Conservation (phyloP, 1,140 invertebrate genomes). For the Heliconius nattereri region DNA sequence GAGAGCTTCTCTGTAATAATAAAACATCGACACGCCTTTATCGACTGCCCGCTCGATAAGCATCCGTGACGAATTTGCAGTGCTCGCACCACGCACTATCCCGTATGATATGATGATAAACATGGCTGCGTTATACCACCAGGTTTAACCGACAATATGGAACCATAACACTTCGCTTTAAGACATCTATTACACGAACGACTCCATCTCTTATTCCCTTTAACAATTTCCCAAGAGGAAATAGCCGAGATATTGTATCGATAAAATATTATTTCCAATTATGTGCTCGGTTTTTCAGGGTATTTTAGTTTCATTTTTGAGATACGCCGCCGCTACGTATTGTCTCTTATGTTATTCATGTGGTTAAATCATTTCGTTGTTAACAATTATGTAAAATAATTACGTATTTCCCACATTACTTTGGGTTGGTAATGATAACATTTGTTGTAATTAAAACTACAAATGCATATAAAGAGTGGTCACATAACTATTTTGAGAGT, state of each 20-base stretch:
- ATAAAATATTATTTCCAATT: slow-evolving; percentile 78
- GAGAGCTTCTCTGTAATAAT: slow-evolving; percentile 69
- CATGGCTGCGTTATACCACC: slow-evolving; percentile 28
- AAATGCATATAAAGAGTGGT: slow-evolving; percentile 20
- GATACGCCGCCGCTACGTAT: not conserved
- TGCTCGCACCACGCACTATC: slow-evolving; percentile 37
- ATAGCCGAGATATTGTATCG: slow-evolving; percentile 70
- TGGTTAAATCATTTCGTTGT: slow-evolving; percentile 20
- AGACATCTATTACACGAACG: slow-evolving; percentile 20
- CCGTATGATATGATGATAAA: slow-evolving; percentile 51
- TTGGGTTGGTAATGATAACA: slow-evolving; percentile 30
- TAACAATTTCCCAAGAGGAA: slow-evolving; percentile 46
- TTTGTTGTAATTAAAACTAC: slow-evolving; percentile 29
- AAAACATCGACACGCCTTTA: slow-evolving; percentile 78
- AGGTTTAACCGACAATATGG: slow-evolving; percentile 16
- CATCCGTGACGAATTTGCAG: slow-evolving; percentile 79
- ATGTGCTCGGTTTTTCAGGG: slow-evolving; percentile 56
- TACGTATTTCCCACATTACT: slow-evolving; percentile 40
- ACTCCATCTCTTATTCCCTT: slow-evolving; percentile 29
- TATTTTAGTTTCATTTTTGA: slow-evolving; percentile 14
- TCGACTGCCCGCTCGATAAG: slow-evolving; percentile 76
- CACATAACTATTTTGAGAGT: slow-evolving; percentile 8
- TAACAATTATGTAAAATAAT: slow-evolving; percentile 29
- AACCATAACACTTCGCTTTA: slow-evolving; percentile 23
- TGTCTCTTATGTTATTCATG: slow-evolving; percentile 14